Percentiles rank a stretch among this genome's conserved stretches.
Conservation (phyloP, 2,797 vertebrate genomes). For the Labeo calbasu region DNA sequence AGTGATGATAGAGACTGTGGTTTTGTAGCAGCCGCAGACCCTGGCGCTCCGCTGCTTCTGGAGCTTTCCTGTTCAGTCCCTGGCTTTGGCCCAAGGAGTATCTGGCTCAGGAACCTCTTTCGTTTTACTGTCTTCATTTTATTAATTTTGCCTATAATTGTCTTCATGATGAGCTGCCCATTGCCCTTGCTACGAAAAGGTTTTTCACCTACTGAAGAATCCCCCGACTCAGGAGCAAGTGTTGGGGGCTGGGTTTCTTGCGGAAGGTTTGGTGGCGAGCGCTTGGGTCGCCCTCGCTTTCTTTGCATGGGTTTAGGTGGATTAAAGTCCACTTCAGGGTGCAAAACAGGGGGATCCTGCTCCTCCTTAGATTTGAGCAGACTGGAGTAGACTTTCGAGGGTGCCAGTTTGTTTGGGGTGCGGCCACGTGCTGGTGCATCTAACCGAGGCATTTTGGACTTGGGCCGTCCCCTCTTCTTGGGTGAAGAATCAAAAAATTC, state of each 20-base stretch:
- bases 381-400: slow-evolving; percentile 90
- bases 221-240: slow-evolving; percentile 83
- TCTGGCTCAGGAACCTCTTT: slow-evolving; percentile 94
- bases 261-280: slow-evolving; percentile 86
- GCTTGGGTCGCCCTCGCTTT: slow-evolving; percentile 94
- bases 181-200: slow-evolving; percentile 88
- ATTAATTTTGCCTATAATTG: slow-evolving; percentile 97
- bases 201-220: slow-evolving; percentile 78
- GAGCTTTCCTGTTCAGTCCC: slow-evolving; percentile 69
- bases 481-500: slow-evolving; percentile 74
- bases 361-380: slow-evolving; percentile 90
- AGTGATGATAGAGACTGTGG: slow-evolving; percentile 87
- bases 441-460: slow-evolving; percentile 93
- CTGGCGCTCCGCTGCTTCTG: slow-evolving; percentile 63
- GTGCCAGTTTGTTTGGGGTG: slow-evolving; percentile 85
- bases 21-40: slow-evolving; percentile 67
- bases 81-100: slow-evolving; percentile 80
- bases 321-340: slow-evolving; percentile 94
- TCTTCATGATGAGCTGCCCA: slow-evolving; percentile 95
- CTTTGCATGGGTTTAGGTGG: slow-evolving; percentile 89
- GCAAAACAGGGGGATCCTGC: slow-evolving; percentile 94
- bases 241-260: slow-evolving; percentile 92
- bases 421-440: slow-evolving; percentile 85
- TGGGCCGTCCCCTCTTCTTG: slow-evolving; percentile 89
- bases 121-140: slow-evolving; percentile 98